Conservation (phyloP, 2,113 vertebrate genomes). For the Gnathonemus echidnorhynchus region DNA sequence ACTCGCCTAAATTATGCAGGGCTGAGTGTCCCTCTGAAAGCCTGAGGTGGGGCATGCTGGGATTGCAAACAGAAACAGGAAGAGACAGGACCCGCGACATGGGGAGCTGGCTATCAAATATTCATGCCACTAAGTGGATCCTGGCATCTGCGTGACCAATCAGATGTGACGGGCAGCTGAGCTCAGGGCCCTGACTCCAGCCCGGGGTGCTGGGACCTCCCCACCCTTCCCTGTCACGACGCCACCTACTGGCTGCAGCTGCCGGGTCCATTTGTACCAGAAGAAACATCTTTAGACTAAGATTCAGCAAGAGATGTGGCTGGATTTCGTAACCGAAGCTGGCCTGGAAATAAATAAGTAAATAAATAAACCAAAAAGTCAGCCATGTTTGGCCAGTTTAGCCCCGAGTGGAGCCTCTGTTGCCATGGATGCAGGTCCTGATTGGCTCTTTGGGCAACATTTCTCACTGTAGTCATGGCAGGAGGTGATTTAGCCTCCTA, state of each 20-base stretch:
- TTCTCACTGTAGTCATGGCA: neutral
- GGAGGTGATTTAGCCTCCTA: neutral
- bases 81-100: slow-evolving; percentile 30
- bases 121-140: slow-evolving; percentile 39
- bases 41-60: neutral
- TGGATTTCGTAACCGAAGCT: neutral
- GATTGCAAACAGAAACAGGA: slow-evolving; percentile 31
- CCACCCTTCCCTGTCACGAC: neutral
- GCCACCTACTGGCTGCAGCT: neutral
- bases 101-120: slow-evolving; percentile 32
- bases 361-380: neutral
- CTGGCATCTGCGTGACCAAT: slow-evolving; percentile 24
- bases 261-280: neutral
- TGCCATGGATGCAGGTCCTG: neutral
- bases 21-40: slow-evolving; percentile 1
- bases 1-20: slow-evolving; percentile 32
- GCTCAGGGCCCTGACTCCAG: slow-evolving; percentile 5
- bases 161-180: slow-evolving; percentile 29
- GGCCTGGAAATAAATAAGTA: neutral
- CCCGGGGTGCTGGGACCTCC: neutral
- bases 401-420: neutral
- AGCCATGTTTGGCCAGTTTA: neutral
- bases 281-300: neutral
- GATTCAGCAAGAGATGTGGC: neutral
- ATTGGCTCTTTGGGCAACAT: neutral